Evolutionary conservation across 2,888 invertebrate species (phyloP).

Genomic region (Scaptomyza caliginosa): DNA sequence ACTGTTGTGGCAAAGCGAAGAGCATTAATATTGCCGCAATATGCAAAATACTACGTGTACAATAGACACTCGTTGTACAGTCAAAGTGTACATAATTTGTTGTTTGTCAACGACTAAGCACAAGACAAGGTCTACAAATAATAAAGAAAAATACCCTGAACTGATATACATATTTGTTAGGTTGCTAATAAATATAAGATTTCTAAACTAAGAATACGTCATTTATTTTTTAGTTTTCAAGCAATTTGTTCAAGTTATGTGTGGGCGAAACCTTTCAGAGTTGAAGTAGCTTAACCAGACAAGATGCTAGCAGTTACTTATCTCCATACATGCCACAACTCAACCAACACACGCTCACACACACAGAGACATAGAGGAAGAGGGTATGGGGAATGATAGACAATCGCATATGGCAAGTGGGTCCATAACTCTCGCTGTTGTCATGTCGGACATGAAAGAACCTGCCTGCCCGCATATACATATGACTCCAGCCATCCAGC

Average conservation of each 20-base stretch:
- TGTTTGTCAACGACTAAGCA: constrained; percentile 50
- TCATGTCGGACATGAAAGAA: constrained; percentile 75
- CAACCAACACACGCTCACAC: constrained; percentile 4
- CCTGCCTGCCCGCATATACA: constrained; percentile 63
- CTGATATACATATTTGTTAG: neutral
- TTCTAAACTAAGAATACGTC: neutral
- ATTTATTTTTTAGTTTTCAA: neutral
- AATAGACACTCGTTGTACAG: constrained; percentile 24
- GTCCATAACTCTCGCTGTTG: constrained; percentile 72
- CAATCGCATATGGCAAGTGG: constrained; percentile 57
- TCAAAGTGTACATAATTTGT: constrained; percentile 45
- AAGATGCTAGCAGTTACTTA: constrained; percentile 26
- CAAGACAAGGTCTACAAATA: constrained; percentile 28
- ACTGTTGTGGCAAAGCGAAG: constrained; percentile 45
- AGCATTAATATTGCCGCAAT: constrained; percentile 67
- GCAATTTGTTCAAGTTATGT: neutral
- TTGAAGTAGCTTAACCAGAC: constrained; percentile 1
- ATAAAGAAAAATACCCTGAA: constrained; percentile 4
- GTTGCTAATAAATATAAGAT: neutral
- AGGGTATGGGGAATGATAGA: constrained; percentile 1
- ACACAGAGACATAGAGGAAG: neutral
- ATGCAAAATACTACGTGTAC: constrained; percentile 62
- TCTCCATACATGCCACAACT: constrained; percentile 15
- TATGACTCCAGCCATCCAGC: constrained; percentile 32
- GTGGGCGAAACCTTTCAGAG: constrained; percentile 14